Conservation (phyloP, 2,113 vertebrate genomes). For the Triplophysa tibetana region DNA sequence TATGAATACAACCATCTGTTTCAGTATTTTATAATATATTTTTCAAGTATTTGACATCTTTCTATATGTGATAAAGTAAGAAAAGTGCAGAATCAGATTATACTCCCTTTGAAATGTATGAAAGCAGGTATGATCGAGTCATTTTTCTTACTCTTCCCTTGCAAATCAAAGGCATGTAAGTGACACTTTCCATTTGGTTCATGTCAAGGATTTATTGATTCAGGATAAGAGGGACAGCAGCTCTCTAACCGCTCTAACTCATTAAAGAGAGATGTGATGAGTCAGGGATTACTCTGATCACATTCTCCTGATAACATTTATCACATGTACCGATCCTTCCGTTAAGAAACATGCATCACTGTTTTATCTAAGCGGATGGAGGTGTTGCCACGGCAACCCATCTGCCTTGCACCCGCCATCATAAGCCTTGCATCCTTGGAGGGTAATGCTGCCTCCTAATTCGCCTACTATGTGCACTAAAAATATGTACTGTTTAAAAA, state of each 20-base stretch:
- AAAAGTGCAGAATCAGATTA: background rate
- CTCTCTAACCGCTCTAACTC: background rate
- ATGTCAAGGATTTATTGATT: background rate
- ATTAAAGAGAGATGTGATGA: constrained; percentile 4
- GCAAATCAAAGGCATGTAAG: background rate
- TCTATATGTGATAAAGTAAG: too few relatives aligned
- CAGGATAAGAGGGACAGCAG: constrained; percentile 35
- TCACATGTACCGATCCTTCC: background rate
- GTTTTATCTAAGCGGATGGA: constrained; percentile 46
- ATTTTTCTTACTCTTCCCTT: background rate
- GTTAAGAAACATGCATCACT: background rate
- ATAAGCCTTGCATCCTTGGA: constrained; percentile 33
- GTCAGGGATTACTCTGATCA: background rate
- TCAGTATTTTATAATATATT: too few relatives aligned
- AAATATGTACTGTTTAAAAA: too few relatives aligned
- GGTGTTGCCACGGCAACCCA: constrained; percentile 64
- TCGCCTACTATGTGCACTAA: too few relatives aligned
- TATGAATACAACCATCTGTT: too few relatives aligned
- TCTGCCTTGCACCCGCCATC: constrained; percentile 20
- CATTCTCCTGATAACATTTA: background rate
- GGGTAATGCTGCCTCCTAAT: too few relatives aligned
- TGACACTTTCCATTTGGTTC: constrained; percentile 12
- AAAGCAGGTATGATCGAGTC: background rate
- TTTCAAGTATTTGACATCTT: too few relatives aligned
- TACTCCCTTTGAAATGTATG: background rate